Percentiles rank a stretch among this genome's conserved stretches.
Evolutionary conservation across 2,888 invertebrate genomes (phyloP).

Genomic region (Conus canariensis): DNA sequence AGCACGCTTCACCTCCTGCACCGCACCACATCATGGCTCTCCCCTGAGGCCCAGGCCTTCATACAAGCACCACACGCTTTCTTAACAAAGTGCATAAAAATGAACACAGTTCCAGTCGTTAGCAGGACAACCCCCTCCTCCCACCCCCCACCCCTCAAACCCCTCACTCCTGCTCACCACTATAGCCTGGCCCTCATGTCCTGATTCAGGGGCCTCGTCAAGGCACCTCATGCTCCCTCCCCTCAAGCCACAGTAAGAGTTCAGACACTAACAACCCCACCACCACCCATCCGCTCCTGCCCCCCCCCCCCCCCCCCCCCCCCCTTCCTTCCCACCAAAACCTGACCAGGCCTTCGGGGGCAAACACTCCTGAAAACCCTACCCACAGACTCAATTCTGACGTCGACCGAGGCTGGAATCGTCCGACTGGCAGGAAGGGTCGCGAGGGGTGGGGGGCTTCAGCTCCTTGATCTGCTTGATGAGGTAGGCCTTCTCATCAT

Average conservation of each 20-base stretch:
- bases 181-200: no score
- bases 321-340: background rate
- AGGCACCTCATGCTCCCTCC: background rate
- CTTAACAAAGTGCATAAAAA: no score
- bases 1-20: no score
- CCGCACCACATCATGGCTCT: no score
- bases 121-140: background rate
- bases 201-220: no score
- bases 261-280: background rate
- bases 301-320: background rate
- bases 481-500: constrained; percentile 99
- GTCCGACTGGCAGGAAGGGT: background rate
- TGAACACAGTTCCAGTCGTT: no score
- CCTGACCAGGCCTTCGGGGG: no score
- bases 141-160: fast-evolving
- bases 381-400: background rate
- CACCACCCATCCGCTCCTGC: background rate
- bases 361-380: background rate
- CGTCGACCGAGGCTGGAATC: background rate
- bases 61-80: no score
- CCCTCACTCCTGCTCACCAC: background rate
- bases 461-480: constrained; percentile 99
- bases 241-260: background rate
- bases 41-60: no score
- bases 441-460: constrained; percentile 80